These are phyloP conservation scores for Pyrrhosoma nymphula DNA, from an alignment of 2,888 invertebrate species.

Conservation along the genomic window DNA sequence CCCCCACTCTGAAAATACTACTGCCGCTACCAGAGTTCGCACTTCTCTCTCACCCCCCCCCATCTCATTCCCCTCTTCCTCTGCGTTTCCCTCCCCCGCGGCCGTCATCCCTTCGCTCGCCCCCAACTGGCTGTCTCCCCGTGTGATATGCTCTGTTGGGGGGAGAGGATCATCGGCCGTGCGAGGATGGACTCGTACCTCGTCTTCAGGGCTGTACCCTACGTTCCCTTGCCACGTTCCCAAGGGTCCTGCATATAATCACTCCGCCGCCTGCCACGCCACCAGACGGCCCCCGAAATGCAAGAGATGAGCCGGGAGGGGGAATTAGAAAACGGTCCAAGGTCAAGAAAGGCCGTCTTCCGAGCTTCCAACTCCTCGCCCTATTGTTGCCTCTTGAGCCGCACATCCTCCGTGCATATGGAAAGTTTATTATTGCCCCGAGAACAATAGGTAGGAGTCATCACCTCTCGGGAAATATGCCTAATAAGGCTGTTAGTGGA, in stretches of 20 bases:
- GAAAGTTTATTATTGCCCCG: neutral
- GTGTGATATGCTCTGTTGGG: too few relatives aligned
- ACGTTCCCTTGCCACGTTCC: too few relatives aligned
- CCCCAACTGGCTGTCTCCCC: too few relatives aligned
- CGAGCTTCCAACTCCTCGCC: neutral
- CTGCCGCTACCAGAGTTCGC: too few relatives aligned
- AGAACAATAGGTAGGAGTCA: neutral
- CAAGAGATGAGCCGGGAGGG: neutral
- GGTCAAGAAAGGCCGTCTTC: constrained; percentile 1
- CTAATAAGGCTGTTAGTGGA: neutral
- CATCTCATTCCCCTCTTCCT: too few relatives aligned
- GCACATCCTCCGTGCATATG: neutral
- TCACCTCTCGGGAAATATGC: neutral
- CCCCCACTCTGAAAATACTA: neutral
- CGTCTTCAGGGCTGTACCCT: too few relatives aligned
- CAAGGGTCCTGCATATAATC: too few relatives aligned
- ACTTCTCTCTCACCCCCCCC: too few relatives aligned
- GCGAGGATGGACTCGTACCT: too few relatives aligned
- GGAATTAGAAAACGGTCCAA: neutral
- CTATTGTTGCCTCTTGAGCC: neutral
- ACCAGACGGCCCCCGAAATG: neutral
- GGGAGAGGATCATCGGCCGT: too few relatives aligned
- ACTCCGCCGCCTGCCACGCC: too few relatives aligned
- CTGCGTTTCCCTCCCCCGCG: neutral
- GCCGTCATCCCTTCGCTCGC: neutral